These are phyloP conservation scores for Torymus texanus DNA, from an alignment of 2,888 invertebrate species.

Conservation along the genomic window DNA sequence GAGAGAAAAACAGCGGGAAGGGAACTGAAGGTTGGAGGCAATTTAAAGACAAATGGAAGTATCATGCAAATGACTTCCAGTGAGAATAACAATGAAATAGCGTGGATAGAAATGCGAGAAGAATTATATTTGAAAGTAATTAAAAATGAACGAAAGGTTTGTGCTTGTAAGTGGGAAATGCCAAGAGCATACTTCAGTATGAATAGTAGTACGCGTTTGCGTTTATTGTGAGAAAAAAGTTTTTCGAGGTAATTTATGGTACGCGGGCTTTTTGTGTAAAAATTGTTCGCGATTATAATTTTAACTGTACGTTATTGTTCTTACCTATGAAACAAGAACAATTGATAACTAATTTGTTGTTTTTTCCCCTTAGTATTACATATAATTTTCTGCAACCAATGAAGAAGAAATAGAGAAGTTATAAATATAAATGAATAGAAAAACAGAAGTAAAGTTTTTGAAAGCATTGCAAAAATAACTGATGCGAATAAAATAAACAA, in stretches of 20 bases:
- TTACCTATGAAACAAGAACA: too few species aligned
- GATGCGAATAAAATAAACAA: neutral
- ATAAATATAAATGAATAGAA: too few species aligned
- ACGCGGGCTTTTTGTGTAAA: too few species aligned
- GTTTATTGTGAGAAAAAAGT: too few species aligned
- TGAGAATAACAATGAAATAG: neutral
- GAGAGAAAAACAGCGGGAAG: neutral
- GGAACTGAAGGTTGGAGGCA: neutral
- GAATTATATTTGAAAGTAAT: slow-evolving; percentile 23
- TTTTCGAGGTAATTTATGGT: too few species aligned
- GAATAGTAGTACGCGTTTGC: too few species aligned
- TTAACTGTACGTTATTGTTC: too few species aligned
- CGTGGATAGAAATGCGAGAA: neutral
- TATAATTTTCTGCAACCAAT: too few species aligned
- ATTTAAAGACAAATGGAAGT: slow-evolving; percentile 20
- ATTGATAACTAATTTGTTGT: too few species aligned
- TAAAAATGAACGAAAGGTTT: slow-evolving; percentile 5
- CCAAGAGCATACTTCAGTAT: neutral
- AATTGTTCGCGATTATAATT: too few species aligned
- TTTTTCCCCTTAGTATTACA: too few species aligned
- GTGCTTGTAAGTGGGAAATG: neutral
- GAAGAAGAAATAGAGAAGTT: too few species aligned
- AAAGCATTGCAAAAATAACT: neutral
- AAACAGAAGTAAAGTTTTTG: neutral
- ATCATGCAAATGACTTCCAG: slow-evolving; percentile 14